A percentile compares a stretch with the other conserved stretches of the same genome.
Evolutionary conservation across 1,140 invertebrate genomes (phyloP).

Genomic region (Limonius californicus): DNA sequence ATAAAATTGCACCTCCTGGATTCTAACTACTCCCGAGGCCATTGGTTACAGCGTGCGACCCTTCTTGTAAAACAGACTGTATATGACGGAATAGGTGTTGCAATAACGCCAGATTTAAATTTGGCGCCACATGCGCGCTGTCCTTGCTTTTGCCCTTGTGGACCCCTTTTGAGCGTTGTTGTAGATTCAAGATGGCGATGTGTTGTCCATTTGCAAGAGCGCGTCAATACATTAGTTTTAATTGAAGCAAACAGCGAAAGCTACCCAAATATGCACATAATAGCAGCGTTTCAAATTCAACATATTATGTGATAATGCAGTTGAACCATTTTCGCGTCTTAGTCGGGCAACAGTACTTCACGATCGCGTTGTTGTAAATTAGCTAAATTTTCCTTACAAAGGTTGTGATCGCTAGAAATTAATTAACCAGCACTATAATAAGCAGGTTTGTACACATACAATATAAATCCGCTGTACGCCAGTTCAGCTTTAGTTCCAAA

Average conservation of each 20-base stretch:
- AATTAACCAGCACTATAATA: conserved; percentile 12
- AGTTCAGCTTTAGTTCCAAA: too few relatives aligned
- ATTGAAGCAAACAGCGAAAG: conserved; percentile 13
- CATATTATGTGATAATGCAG: not conserved
- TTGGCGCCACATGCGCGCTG: conserved; percentile 32
- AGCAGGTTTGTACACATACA: conserved; percentile 14
- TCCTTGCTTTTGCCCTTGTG: conserved; percentile 44
- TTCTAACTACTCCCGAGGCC: too few relatives aligned
- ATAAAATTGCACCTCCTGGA: too few relatives aligned
- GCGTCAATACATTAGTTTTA: conserved; percentile 30
- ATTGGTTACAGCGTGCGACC: too few relatives aligned
- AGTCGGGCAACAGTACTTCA: not conserved
- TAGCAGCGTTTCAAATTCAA: not conserved
- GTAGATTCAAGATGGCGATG: conserved; percentile 49
- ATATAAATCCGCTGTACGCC: not conserved
- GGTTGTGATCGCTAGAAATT: conserved; percentile 33
- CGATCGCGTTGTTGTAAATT: conserved; percentile 22
- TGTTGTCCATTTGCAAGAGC: conserved; percentile 44
- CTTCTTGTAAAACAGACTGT: too few relatives aligned
- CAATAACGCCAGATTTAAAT: conserved; percentile 31
- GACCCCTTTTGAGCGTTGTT: conserved; percentile 47
- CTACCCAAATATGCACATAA: not conserved
- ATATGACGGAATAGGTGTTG: too few relatives aligned
- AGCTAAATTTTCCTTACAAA: conserved; percentile 37
- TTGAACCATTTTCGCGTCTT: not conserved